Base-by-base conservation (phyloP, 2,113 vertebrate genomes). In the Ardeotis arabs region DNA sequence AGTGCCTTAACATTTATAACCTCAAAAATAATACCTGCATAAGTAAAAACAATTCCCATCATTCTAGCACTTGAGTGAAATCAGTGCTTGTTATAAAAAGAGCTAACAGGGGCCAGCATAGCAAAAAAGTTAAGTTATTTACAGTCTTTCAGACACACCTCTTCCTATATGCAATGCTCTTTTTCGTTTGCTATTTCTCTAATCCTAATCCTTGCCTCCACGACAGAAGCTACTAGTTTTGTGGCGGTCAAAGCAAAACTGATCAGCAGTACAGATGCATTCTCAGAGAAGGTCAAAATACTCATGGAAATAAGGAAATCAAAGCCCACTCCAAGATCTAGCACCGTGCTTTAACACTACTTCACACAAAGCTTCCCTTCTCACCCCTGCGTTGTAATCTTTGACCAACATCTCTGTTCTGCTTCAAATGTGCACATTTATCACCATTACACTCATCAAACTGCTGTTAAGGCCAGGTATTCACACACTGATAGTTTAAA, bases 271-370 rank as follows among this genome's bases (percentile, higher is more conserved):
- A 67, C 5, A 25, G 47, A 60, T 37, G 14, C 24, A n/a, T 23
- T 28, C 49, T 62, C 60, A 84, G 35, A 52, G 31, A 84, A 83
- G 45, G 56, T 29, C 44, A 79, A 95, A 82, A 81, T 7, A 18
- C 45, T 45, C 45, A 21, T 5, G 37, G n/a, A 84, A 77, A 52
- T 0, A 44, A 21, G 60, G 44, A 77, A 94, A 91, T 14, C 68
- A 90, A 75, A 95, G 52, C 20, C n/a, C 17, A 11, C n/a, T 33
- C 13, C 47, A 59, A 81, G 23, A 31, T 37, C 56, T 31, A 89
- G 31, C 50, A 64, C 24, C 1, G 1, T 15, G 47, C n/a, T 53
- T 53, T 39, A 86, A 67, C 37, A n/a, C 0, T 0, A 53, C 59
- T 59, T 80, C 56, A 74, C 50, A 45, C 22, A 88, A 68, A 93